Evolutionary conservation across 2,888 invertebrate genomes (phyloP).

Genomic region (Napeogenes inachia): DNA sequence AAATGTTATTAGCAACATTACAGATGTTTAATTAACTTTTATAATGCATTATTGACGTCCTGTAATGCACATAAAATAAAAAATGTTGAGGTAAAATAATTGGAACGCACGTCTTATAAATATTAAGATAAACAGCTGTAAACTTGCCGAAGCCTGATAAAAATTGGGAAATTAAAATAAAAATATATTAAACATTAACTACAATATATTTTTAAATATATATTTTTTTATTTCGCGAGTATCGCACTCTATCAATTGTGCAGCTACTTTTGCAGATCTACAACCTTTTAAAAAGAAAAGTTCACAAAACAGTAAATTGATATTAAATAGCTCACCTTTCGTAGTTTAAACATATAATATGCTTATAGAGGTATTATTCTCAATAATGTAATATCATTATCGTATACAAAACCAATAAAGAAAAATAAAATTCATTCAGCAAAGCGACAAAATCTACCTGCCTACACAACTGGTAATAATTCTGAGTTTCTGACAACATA

Average conservation of each 20-base stretch:
- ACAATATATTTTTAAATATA: conserved; percentile 32
- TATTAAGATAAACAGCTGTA: conserved; percentile 24
- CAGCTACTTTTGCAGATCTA: conserved; percentile 73
- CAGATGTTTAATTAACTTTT: conserved; percentile 61
- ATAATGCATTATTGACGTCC: conserved; percentile 60
- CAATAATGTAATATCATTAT: conserved; percentile 49
- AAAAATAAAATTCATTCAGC: conserved; percentile 64
- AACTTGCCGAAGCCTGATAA: conserved; percentile 22
- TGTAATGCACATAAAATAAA: conserved; percentile 69
- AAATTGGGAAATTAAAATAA: conserved; percentile 17
- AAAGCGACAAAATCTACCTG: conserved; percentile 71
- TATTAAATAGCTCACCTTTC: conserved; percentile 54
- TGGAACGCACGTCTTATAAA: conserved; percentile 25
- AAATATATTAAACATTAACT: conserved; percentile 17
- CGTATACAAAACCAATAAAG: conserved; percentile 56
- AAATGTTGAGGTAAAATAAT: conserved; percentile 57
- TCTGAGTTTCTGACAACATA: conserved; percentile 73
- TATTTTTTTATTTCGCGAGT: conserved; percentile 59
- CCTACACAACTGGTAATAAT: conserved; percentile 72
- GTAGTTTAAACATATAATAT: conserved; percentile 40
- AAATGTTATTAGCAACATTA: conserved; percentile 60
- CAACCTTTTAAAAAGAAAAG: conserved; percentile 72
- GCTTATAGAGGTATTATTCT: conserved; percentile 46
- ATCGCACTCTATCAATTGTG: conserved; percentile 69
- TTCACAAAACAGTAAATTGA: conserved; percentile 59